Evolutionary conservation across 2,797 vertebrate species (phyloP), one percentile per base, ranked within the genome.

Genomic region (Artibeus jamaicensis): DNA sequence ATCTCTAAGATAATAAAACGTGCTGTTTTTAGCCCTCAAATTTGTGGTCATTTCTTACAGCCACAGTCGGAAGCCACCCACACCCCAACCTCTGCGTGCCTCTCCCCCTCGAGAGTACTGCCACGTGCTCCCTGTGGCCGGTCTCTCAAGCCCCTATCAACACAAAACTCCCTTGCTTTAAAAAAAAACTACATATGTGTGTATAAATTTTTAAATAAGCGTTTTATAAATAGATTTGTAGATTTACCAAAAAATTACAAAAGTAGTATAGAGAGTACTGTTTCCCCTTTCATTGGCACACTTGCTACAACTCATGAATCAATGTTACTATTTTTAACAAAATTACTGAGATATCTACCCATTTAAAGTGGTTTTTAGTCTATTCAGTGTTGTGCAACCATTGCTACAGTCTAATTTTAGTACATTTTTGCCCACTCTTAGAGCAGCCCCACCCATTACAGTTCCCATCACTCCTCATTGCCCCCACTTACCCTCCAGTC

Each of bases 1-100:
- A 48, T 65, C 24, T 46, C 37, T 65, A 73, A 91, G 83, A 48
- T 86, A 95, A 97, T 94, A 95, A 93, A 96, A 57, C 68, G 21
- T 81, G 50, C 74, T 74, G 44, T 70, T 92, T 86, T 46, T 48
- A 94, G 67, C 50, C 37, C 46, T 34, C 44, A 42, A 42, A 22
- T 50, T 86, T 79, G 57, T 94, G 67, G 32, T 86, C 4, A 55
- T 77, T 89, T 81, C 11, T 86, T 87, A 55, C 0, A 70, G 16
- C 42, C 32, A 39, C 10, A 1, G 0, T 11, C 44, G 50, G 55
- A 89, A 91, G 37, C 42, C n/a, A 70, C 44, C 26, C 2, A 3
- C 9, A 19, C 77, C n/a, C 37, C 9, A 22, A 9, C 22, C 79
- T 53, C 83, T 37, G 18, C n/a, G 3, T 46, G 39, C 39, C 22